Conservation (phyloP, 2,113 vertebrate species). For the Mobula hypostoma region DNA sequence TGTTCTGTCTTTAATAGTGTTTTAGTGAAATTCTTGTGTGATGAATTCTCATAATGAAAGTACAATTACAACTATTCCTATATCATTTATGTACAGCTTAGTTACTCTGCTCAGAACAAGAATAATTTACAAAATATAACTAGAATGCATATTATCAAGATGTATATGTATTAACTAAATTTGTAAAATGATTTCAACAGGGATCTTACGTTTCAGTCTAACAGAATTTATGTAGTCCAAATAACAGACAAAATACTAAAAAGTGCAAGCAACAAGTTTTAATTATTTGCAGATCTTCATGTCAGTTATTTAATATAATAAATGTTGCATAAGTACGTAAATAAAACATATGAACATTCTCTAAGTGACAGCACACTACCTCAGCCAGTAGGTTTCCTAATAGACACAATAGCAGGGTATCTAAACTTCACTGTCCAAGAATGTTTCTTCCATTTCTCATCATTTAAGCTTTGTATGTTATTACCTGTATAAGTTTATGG, state of each 20-base stretch:
- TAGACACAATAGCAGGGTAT: neutral
- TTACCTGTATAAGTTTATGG: neutral
- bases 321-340: neutral
- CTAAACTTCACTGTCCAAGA: neutral
- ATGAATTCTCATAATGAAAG: neutral
- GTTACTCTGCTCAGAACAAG: neutral
- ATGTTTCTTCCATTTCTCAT: neutral
- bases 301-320: neutral
- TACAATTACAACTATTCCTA: conserved; percentile 3
- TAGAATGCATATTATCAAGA: neutral
- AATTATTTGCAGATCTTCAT: neutral
- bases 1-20: neutral
- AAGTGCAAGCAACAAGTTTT: conserved; percentile 5
- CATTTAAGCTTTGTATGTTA: neutral
- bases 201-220: neutral
- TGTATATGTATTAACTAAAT: neutral
- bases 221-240: neutral
- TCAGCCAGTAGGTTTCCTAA: neutral
- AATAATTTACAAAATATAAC: neutral
- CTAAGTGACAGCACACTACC: neutral
- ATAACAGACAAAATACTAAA: neutral
- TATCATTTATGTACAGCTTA: neutral
- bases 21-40: conserved; percentile 12
- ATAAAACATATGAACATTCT: neutral
- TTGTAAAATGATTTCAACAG: neutral